These are phyloP conservation scores for Cyaniris semiargus DNA, from an alignment of 2,888 invertebrate genomes.

Conservation along the genomic window DNA sequence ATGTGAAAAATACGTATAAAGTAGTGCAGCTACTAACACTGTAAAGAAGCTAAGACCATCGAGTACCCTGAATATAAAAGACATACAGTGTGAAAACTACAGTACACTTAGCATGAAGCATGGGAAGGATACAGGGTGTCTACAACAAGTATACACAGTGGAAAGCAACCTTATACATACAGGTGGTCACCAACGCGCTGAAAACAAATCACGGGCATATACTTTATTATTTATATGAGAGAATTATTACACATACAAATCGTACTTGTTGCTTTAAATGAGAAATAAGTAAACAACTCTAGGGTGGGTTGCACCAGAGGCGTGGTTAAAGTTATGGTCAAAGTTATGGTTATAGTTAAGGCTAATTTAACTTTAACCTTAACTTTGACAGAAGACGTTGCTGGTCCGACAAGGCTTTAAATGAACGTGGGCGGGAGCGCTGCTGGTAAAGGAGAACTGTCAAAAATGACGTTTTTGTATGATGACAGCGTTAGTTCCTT, in stretches of 20 bases:
- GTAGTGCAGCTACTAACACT: not conserved
- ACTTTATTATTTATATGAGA: not conserved
- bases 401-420: no score
- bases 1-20: not conserved
- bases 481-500: no score
- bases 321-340: no score
- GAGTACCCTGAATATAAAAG: not conserved
- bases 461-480: no score
- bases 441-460: no score
- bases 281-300: not conserved
- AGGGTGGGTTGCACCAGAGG: no score
- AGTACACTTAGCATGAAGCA: not conserved
- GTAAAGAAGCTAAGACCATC: not conserved
- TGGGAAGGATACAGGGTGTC: not conserved
- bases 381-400: no score
- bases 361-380: no score
- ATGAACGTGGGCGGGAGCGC: no score
- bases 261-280: not conserved
- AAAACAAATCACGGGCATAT: not conserved
- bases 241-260: not conserved
- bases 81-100: not conserved
- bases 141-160: not conserved
- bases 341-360: no score
- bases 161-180: not conserved
- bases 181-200: not conserved